Evolutionary conservation across 1,140 invertebrate species (phyloP), one percentile per base, ranked within the genome.

Genomic region (Ceratina calcarata): DNA sequence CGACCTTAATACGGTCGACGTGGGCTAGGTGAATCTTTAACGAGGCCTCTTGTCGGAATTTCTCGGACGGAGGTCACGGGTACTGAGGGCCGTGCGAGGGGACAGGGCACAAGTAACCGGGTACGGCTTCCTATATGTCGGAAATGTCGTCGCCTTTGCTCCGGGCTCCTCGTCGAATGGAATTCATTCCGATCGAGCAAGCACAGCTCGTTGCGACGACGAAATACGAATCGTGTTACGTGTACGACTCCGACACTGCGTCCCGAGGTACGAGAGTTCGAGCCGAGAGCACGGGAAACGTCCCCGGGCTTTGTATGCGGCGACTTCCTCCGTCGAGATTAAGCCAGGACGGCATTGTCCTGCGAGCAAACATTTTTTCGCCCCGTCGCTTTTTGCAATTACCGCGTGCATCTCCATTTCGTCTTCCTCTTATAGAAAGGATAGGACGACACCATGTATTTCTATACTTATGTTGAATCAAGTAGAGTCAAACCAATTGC

Each of bases 1-100:
- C 75, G 80, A 72, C 80, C 85, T 73, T 83, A 86, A 86, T 83
- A 83, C 77, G 84, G 57, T 76, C 80, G 76, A 86, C 69, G 80
- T 80, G 84, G 78, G 85, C 61, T 65, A 79, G 69, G 84, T 86
- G 80, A 86, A 86, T 86, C 85, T 86, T 86, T 86, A 86, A 86
- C 73, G 84, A 81, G 81, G 73, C 72, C 85, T 80, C 85, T 86
- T 80, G 80, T 86, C 84, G 80, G 78, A 85, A 86, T 86, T 82
- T 86, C 78, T 78, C 70, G 60, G 78, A 75, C 66, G 65, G 37
- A 32, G 51, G 13, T 72, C 37, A 75, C 58, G 57, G 67, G 60
- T 20, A 32, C 27, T 4, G 4, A 4, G 27, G 27, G 49, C 27
- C 16, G 55, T 68, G 45, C 24, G 61, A 27, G 20, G 37, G 32